Percentiles rank a stretch among this genome's conserved stretches.
These are phyloP conservation scores for Tuta absoluta DNA, from an alignment of 2,888 invertebrate species.

Conservation along the genomic window DNA sequence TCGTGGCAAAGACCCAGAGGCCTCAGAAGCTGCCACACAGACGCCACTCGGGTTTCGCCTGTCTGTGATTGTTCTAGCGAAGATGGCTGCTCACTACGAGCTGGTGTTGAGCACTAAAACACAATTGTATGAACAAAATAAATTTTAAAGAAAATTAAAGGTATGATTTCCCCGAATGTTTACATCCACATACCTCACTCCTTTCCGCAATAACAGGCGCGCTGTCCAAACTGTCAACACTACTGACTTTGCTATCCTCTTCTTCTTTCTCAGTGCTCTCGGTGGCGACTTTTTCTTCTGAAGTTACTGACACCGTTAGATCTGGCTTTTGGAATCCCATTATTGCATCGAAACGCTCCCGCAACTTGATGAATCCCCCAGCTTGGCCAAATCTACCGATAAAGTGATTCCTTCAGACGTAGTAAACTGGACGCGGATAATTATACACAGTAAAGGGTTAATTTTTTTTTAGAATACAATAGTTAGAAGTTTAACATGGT, in stretches of 20 bases:
- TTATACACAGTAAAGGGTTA: background rate
- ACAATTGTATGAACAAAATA: background rate
- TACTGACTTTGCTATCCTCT: conserved; percentile 57
- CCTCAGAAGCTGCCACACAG: conserved; percentile 85
- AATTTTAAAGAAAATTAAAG: background rate
- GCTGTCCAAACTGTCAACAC: conserved; percentile 52
- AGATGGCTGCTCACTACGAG: conserved; percentile 66
- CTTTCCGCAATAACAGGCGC: conserved; percentile 54
- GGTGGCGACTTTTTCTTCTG: conserved; percentile 68
- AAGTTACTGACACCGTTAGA: conserved; percentile 63
- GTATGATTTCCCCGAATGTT: no score
- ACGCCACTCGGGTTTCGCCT: conserved; percentile 68
- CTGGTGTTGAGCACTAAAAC: conserved; percentile 49
- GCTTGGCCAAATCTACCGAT: conserved; percentile 89
- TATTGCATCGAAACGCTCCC: conserved; percentile 91
- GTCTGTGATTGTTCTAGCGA: conserved; percentile 67
- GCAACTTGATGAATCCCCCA: conserved; percentile 92
- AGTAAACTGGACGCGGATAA: background rate
- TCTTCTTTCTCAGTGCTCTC: conserved; percentile 68
- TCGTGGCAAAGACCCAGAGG: conserved; percentile 97
- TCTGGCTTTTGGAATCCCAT: conserved; percentile 80
- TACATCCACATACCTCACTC: conserved; percentile 56
- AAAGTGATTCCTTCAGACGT: no score
- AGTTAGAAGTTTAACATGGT: background rate
- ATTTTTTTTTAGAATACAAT: no score